Conservation (phyloP, 2,113 vertebrate genomes). For the Pao palembangensis region DNA sequence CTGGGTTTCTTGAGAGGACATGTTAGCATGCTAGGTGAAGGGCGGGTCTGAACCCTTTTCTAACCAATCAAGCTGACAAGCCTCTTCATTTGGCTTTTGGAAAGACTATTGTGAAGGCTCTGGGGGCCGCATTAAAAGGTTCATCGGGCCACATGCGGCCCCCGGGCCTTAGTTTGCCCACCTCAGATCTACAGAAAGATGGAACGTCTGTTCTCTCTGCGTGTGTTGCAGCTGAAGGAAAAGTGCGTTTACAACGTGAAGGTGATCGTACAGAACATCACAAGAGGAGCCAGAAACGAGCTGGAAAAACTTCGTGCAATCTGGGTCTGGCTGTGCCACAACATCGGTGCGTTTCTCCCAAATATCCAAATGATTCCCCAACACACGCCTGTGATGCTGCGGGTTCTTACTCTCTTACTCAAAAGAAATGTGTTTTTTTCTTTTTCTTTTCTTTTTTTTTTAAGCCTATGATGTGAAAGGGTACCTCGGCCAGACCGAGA, state of each 20-base stretch:
- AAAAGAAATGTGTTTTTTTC: neutral
- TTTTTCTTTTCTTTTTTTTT: neutral
- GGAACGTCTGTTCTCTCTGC: neutral
- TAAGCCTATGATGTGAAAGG: conserved; percentile 75
- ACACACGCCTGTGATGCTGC: neutral
- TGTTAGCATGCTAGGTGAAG: too few species aligned
- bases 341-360: conserved; percentile 67
- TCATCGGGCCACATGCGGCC: too few species aligned
- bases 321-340: conserved; percentile 84
- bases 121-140: too few species aligned
- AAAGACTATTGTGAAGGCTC: too few species aligned
- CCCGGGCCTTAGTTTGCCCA: too few species aligned
- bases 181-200: too few species aligned
- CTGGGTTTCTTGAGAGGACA: too few species aligned
- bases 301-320: conserved; percentile 75
- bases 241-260: conserved; percentile 56
- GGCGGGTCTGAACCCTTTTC: too few species aligned
- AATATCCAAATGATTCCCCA: too few species aligned
- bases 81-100: too few species aligned
- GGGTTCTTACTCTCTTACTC: neutral
- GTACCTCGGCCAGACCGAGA: conserved; percentile 72
- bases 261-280: conserved; percentile 66
- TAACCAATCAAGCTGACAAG: too few species aligned
- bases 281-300: conserved; percentile 62
- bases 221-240: conserved; percentile 68